Conservation (phyloP, 2,113 vertebrate genomes). For the Ptyas mucosa region DNA sequence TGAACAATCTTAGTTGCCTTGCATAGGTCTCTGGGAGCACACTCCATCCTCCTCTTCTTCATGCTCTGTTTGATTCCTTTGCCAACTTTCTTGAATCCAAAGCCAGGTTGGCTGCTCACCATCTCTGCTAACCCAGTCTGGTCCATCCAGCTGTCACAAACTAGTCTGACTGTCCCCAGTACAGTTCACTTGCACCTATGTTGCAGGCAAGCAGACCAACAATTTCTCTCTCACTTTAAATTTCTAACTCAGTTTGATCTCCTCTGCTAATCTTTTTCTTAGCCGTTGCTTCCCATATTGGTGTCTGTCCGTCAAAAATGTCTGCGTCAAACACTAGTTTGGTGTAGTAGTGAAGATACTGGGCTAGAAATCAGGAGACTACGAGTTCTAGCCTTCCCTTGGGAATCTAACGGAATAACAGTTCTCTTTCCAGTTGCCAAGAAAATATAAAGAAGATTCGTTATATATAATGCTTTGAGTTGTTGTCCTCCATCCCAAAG, state of each 20-base stretch:
- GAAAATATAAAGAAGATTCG: neutral
- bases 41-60: neutral
- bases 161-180: neutral
- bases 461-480: neutral
- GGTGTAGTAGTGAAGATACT: neutral
- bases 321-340: neutral
- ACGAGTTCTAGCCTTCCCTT: neutral
- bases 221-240: neutral
- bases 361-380: neutral
- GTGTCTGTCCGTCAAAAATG: neutral
- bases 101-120: neutral
- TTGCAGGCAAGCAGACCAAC: neutral
- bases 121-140: neutral
- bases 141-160: neutral
- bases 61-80: neutral
- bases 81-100: neutral
- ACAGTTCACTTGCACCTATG: neutral
- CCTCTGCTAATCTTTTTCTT: neutral
- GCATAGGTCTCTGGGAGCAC: neutral
- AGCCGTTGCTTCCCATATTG: neutral
- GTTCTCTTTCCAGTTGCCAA: neutral
- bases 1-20: neutral
- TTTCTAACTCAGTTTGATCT: neutral
- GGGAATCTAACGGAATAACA: neutral
- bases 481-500: neutral